Percentiles rank a stretch among this genome's conserved stretches.
Evolutionary conservation across 2,113 vertebrate genomes (phyloP).

Genomic region (Dasyornis broadbenti): DNA sequence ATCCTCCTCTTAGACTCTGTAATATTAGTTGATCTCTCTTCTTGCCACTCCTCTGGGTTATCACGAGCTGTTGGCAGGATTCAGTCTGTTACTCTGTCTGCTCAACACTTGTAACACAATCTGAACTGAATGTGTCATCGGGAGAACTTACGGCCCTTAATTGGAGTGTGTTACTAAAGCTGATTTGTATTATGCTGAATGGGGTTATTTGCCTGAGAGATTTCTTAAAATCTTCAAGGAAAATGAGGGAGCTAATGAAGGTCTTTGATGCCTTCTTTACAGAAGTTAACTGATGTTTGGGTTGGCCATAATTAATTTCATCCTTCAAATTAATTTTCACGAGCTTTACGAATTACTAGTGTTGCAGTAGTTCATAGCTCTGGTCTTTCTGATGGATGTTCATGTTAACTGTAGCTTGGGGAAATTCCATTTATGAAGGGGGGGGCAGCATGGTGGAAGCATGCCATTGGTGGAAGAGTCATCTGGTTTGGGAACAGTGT

Average conservation of each 20-base stretch:
- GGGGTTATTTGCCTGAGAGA: neutral
- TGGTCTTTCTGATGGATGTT: neutral
- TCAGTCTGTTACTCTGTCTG: neutral
- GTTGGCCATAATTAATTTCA: slow-evolving; percentile 44
- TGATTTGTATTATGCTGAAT: neutral
- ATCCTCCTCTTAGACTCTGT: neutral
- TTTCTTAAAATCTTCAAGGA: neutral
- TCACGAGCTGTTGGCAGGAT: neutral
- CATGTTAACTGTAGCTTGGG: neutral
- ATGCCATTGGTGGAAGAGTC: neutral
- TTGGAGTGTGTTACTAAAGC: neutral
- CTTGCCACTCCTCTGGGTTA: neutral
- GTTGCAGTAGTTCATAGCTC: neutral
- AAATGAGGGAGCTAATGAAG: neutral
- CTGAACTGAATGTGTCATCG: neutral
- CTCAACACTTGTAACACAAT: neutral
- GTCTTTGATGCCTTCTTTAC: slow-evolving; percentile 31
- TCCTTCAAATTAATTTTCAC: slow-evolving; percentile 5
- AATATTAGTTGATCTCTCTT: neutral
- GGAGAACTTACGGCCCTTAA: neutral
- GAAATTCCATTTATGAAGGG: neutral
- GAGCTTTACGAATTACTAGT: neutral
- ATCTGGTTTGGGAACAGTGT: neutral
- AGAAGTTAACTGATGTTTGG: slow-evolving; percentile 41
- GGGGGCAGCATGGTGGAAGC: neutral